Evolutionary conservation across 1,140 invertebrate genomes (phyloP).

Genomic region (Eumeta japonica): DNA sequence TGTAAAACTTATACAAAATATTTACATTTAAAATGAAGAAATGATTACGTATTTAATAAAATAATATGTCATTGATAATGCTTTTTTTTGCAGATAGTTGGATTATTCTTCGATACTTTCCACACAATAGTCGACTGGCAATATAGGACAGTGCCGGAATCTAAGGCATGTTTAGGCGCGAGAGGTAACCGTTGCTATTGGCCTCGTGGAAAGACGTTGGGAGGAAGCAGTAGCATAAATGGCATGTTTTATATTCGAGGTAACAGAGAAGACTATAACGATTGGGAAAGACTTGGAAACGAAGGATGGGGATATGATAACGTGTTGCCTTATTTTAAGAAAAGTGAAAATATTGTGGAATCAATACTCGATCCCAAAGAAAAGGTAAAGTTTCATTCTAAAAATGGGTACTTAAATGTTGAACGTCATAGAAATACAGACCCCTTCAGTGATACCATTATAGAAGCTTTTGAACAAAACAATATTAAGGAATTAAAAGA

Average conservation of each 20-base stretch:
- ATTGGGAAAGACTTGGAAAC: constrained; percentile 65
- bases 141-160: constrained; percentile 61
- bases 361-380: constrained; percentile 20
- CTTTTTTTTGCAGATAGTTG: constrained; percentile 2
- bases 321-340: constrained; percentile 49
- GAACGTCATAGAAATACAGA: constrained; percentile 19
- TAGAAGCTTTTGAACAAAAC: constrained; percentile 32
- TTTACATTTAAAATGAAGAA: too few relatives aligned
- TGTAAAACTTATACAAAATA: too few relatives aligned
- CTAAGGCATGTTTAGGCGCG: constrained; percentile 48
- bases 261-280: constrained; percentile 71
- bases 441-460: constrained; percentile 18
- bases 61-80: too few relatives aligned
- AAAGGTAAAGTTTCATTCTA: constrained; percentile 25
- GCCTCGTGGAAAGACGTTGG: constrained; percentile 61
- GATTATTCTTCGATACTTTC: background rate
- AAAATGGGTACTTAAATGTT: constrained; percentile 35
- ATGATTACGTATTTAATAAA: too few relatives aligned
- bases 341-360: constrained; percentile 36
- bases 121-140: constrained; percentile 56
- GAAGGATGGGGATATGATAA: constrained; percentile 79
- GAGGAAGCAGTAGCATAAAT: constrained; percentile 75
- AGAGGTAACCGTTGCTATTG: constrained; percentile 48
- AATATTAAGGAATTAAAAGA: constrained; percentile 31
- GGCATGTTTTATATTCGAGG: constrained; percentile 82